These are phyloP conservation scores for Carabus problematicus DNA, from an alignment of 2,888 invertebrate genomes.

Conservation along the genomic window DNA sequence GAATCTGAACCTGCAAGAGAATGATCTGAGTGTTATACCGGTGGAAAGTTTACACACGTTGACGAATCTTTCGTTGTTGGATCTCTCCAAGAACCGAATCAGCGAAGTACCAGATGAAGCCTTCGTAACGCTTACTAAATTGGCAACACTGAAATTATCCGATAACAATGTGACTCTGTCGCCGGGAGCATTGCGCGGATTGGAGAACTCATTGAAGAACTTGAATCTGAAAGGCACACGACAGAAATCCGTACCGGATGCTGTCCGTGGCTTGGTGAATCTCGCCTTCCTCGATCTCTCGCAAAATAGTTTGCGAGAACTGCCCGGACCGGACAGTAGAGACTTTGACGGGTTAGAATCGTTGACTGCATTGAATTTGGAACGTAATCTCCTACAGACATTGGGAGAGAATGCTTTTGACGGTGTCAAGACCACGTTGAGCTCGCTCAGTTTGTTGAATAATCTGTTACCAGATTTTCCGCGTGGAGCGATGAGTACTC, in stretches of 20 bases:
- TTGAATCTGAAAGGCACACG: slow-evolving; percentile 87
- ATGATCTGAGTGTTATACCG: slow-evolving; percentile 80
- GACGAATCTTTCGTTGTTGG: slow-evolving; percentile 77
- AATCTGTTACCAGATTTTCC: slow-evolving; percentile 90
- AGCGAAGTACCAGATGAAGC: slow-evolving; percentile 75
- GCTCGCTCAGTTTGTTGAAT: slow-evolving; percentile 87
- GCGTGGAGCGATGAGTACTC: slow-evolving; percentile 75
- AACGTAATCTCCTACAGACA: slow-evolving; percentile 83
- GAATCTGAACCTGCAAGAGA: slow-evolving; percentile 86
- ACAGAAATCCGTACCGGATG: slow-evolving; percentile 80
- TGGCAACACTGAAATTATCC: slow-evolving; percentile 83
- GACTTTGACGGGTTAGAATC: slow-evolving; percentile 82
- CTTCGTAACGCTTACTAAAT: slow-evolving; percentile 73
- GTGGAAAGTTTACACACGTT: slow-evolving; percentile 73
- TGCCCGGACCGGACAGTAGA: slow-evolving; percentile 74
- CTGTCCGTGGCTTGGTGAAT: slow-evolving; percentile 77
- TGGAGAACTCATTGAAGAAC: slow-evolving; percentile 84
- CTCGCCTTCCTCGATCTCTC: slow-evolving; percentile 89
- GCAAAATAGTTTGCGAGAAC: slow-evolving; percentile 83
- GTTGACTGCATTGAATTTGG: slow-evolving; percentile 85
- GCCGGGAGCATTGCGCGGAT: slow-evolving; percentile 74
- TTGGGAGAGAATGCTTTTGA: slow-evolving; percentile 78
- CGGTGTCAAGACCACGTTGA: slow-evolving; percentile 81
- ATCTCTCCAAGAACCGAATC: slow-evolving; percentile 84
- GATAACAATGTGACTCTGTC: slow-evolving; percentile 85